phyloP scores from a whole-genome alignment of 2,113 vertebrate genomes.

The Onychostoma macrolepis region DNA sequence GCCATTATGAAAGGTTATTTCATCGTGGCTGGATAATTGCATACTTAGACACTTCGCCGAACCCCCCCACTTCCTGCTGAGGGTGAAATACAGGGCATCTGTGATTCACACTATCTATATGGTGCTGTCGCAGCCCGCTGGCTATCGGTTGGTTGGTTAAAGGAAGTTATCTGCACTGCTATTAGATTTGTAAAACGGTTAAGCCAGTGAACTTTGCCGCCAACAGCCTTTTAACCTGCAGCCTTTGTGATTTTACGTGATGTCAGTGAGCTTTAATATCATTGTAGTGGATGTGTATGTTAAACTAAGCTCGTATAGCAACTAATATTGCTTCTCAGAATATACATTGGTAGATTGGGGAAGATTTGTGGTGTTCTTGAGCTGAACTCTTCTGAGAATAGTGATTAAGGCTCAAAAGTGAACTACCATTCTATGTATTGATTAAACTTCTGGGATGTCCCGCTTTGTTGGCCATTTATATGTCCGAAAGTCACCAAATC shows the following conservation, averaged over 20 bases:
- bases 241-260: not conserved
- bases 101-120: not conserved
- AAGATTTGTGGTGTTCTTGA: not conserved
- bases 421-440: not conserved
- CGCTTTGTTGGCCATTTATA: not conserved
- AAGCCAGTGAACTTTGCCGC: not conserved
- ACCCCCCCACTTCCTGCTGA: not conserved
- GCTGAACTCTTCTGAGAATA: not conserved
- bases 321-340: slow-evolving; percentile 1
- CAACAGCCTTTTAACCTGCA: not conserved
- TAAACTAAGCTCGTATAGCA: not conserved
- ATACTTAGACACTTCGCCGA: not conserved
- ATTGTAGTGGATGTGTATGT: not conserved
- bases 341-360: not conserved
- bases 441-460: slow-evolving; percentile 10
- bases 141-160: not conserved
- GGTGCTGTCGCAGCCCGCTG: not conserved
- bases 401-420: not conserved
- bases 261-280: not conserved
- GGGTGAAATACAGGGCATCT: slow-evolving; percentile 7
- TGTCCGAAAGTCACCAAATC: not conserved
- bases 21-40: not conserved
- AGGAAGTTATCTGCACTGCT: not conserved
- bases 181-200: not conserved
- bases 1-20: not conserved